Evolutionary conservation across 1,140 invertebrate genomes (phyloP).

Genomic region (Samia ricini): DNA sequence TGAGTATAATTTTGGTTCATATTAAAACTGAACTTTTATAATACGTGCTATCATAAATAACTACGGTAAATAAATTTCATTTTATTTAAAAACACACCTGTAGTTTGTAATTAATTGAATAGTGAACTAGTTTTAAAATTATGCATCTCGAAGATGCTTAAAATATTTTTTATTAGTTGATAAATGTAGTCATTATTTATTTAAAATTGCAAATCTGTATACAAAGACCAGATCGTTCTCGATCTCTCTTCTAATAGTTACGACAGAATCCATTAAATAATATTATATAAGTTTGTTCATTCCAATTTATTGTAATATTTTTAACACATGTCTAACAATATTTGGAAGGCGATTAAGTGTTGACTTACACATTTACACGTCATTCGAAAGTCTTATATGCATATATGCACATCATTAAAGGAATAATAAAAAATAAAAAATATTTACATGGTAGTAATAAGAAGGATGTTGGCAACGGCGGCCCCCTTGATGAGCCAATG

Average conservation of each 20-base stretch:
- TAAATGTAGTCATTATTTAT: neutral
- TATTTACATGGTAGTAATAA: conserved; percentile 66
- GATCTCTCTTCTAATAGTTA: conserved; percentile 11
- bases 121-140: too few species aligned
- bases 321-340: conserved; percentile 23
- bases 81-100: too few species aligned
- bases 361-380: neutral
- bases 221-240: neutral
- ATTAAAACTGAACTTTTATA: too few species aligned
- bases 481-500: conserved; percentile 44
- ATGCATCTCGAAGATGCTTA: neutral
- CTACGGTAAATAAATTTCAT: too few species aligned
- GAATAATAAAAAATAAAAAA: conserved; percentile 10
- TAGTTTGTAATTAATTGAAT: too few species aligned
- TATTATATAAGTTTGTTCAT: conserved; percentile 18
- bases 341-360: conserved; percentile 1
- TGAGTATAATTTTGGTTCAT: too few species aligned
- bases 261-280: conserved; percentile 18
- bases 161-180: too few species aligned
- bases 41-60: too few species aligned
- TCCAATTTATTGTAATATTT: conserved; percentile 13
- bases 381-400: neutral
- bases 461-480: conserved; percentile 62
- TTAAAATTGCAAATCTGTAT: neutral
- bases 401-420: neutral